phyloP scores from a whole-genome alignment of 1,140 invertebrate species.

The Cydia amplana region DNA sequence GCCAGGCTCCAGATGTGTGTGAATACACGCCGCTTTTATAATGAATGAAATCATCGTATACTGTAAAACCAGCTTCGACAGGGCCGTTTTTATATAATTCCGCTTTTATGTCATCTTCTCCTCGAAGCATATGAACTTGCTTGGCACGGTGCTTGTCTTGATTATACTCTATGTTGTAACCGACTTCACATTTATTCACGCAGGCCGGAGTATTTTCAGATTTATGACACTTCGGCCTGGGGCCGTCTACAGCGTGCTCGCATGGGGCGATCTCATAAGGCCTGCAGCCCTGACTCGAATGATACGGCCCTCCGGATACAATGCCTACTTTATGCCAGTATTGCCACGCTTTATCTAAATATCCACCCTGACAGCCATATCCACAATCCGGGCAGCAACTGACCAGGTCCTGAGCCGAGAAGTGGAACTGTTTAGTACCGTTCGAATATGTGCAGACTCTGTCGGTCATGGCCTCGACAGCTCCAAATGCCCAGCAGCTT shows the following conservation, averaged over 20 bases:
- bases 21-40: conserved; percentile 56
- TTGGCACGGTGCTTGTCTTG: conserved; percentile 88
- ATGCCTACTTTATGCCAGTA: conserved; percentile 87
- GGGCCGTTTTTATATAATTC: conserved; percentile 93
- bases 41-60: conserved; percentile 92
- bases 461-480: not conserved
- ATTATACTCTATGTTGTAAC: conserved; percentile 85
- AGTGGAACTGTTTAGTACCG: not conserved
- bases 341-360: conserved; percentile 84
- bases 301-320: conserved; percentile 89
- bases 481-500: not conserved
- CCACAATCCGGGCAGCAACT: conserved; percentile 85
- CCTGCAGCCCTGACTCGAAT: conserved; percentile 85
- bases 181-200: conserved; percentile 82
- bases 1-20: conserved; percentile 83
- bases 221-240: conserved; percentile 38
- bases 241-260: conserved; percentile 81
- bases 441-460: not conserved
- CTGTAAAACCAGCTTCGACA: conserved; percentile 91
- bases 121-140: conserved; percentile 83
- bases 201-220: conserved; percentile 85
- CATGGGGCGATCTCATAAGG: conserved; percentile 90
- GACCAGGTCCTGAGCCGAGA: not conserved
- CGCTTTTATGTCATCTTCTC: conserved; percentile 84
- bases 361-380: conserved; percentile 91